These are phyloP conservation scores for Platalea minor DNA, from an alignment of 2,797 vertebrate genomes.

Conservation along the genomic window DNA sequence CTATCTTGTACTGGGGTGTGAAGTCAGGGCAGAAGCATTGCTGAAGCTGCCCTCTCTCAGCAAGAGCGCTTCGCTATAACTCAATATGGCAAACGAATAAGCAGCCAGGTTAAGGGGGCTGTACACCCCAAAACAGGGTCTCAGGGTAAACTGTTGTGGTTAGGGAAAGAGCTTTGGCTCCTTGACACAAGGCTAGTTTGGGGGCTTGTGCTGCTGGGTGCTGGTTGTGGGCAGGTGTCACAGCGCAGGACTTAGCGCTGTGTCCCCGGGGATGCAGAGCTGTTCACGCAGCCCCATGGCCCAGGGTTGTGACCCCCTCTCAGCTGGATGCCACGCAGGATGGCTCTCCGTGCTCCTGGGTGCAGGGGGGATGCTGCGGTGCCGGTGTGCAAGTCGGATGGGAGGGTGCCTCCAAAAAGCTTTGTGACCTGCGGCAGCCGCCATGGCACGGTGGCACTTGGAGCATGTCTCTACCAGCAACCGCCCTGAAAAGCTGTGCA, in stretches of 20 bases:
- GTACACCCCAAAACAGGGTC: not conserved
- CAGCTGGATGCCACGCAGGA: not conserved
- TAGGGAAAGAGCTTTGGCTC: not conserved
- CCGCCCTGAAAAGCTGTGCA: not conserved
- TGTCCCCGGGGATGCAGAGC: not conserved
- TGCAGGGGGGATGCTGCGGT: not conserved
- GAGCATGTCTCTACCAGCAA: not conserved
- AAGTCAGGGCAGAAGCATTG: not conserved
- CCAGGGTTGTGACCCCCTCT: not conserved
- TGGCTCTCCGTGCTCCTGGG: accelerated
- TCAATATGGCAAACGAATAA: not conserved
- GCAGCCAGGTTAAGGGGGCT: not conserved
- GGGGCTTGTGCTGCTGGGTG: not conserved
- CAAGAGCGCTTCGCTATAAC: not conserved
- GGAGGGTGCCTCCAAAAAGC: not conserved
- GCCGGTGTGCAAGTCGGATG: not conserved
- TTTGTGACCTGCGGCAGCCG: not conserved
- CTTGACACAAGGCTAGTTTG: not conserved
- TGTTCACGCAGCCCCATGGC: not conserved
- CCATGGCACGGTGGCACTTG: accelerated
- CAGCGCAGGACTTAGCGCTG: accelerated
- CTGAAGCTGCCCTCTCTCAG: not conserved
- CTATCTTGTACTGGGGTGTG: not conserved
- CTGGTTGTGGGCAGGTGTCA: not conserved
- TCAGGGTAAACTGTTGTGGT: not conserved